phyloP scores from a whole-genome alignment of 1,140 invertebrate species.

The Triops cancriformis region DNA sequence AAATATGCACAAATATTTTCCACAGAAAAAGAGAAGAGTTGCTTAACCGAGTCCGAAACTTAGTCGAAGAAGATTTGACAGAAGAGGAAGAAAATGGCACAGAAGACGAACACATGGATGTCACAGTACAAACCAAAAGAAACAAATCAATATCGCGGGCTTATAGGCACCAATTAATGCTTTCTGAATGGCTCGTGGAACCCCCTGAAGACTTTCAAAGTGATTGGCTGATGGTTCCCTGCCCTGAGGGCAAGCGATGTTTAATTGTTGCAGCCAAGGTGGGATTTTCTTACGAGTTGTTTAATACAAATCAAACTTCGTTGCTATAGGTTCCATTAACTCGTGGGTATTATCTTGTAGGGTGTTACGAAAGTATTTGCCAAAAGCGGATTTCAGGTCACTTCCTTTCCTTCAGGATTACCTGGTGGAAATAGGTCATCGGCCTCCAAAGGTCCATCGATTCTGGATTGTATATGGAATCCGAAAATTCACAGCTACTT shows the following conservation, averaged over 20 bases:
- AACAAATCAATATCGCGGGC: background rate
- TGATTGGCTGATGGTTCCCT: conserved; percentile 73
- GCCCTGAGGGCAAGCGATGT: conserved; percentile 68
- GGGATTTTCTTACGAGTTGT: too few species aligned
- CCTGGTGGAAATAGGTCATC: conserved; percentile 58
- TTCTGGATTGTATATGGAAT: conserved; percentile 73
- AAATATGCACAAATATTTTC: background rate
- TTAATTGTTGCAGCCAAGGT: conserved; percentile 66
- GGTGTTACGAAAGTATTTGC: conserved; percentile 62
- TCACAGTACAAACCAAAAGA: background rate
- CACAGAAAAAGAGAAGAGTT: conserved; percentile 38
- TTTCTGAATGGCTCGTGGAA: conserved; percentile 86
- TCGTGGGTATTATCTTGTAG: conserved; percentile 41
- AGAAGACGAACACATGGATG: conserved; percentile 30
- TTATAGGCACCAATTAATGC: conserved; percentile 50
- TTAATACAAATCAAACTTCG: too few species aligned
- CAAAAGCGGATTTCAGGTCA: conserved; percentile 54
- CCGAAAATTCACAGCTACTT: conserved; percentile 55
- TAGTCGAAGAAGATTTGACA: conserved; percentile 36
- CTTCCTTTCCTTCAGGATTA: conserved; percentile 53
- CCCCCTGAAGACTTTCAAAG: conserved; percentile 64
- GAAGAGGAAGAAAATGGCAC: conserved; percentile 28
- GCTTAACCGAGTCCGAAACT: conserved; percentile 35
- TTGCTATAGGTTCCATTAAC: background rate
- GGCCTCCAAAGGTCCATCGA: conserved; percentile 40